These are phyloP conservation scores for Himalopsyche phryganea DNA, from an alignment of 1,140 invertebrate species.

Conservation along the genomic window DNA sequence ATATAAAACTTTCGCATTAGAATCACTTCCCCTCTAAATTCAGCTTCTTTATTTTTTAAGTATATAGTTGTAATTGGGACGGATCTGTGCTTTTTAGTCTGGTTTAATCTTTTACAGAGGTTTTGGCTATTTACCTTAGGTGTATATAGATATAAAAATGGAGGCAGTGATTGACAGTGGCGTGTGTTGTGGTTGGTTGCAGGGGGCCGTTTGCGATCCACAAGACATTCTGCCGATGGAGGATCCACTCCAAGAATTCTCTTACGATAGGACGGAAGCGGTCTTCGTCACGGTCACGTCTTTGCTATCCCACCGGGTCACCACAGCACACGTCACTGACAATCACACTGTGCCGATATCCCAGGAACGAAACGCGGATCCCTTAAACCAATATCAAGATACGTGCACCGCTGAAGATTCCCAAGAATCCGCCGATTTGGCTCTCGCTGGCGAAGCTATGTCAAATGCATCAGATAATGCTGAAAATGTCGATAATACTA, in stretches of 20 bases:
- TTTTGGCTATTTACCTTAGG: slow-evolving; percentile 22
- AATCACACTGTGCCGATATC: slow-evolving; percentile 22
- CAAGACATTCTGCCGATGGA: slow-evolving; percentile 61
- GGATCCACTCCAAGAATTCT: slow-evolving; percentile 40
- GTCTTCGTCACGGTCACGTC: slow-evolving; percentile 52
- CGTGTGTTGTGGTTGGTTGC: slow-evolving; percentile 66
- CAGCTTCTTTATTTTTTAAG: no score
- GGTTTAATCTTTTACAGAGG: slow-evolving; percentile 28
- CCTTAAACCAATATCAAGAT: background rate
- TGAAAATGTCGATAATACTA: no score
- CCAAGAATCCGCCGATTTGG: slow-evolving; percentile 1
- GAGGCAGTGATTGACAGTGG: slow-evolving; percentile 55
- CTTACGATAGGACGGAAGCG: slow-evolving; percentile 40
- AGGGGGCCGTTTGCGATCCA: slow-evolving; percentile 72
- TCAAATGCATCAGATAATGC: background rate
- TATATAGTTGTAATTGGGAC: no score
- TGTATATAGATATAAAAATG: slow-evolving; percentile 26
- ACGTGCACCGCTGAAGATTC: background rate
- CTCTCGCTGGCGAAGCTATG: background rate
- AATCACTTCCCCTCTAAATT: no score
- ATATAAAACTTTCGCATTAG: no score
- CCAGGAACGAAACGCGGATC: slow-evolving; percentile 19
- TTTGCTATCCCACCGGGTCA: slow-evolving; percentile 52
- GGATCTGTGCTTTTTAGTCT: slow-evolving; percentile 1
- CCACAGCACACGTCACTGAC: slow-evolving; percentile 36